phyloP scores from a whole-genome alignment of 2,797 vertebrate species.

The Salmo trutta region DNA sequence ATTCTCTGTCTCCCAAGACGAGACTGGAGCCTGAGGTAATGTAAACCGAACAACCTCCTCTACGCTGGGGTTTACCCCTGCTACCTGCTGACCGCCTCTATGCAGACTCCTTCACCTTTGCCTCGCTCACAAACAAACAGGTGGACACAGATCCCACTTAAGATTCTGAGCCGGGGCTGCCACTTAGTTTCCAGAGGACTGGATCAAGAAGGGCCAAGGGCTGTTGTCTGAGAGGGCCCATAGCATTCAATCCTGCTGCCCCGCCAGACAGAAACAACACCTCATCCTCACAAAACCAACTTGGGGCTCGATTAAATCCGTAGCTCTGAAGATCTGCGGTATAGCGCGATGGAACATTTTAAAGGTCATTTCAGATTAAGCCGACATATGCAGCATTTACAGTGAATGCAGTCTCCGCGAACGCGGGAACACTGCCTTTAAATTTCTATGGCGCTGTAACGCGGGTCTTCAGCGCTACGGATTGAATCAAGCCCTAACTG shows the following conservation, averaged over 20 bases:
- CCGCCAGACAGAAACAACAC: slow-evolving; percentile 43
- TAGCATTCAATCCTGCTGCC: slow-evolving; percentile 9
- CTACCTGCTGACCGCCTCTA: not conserved
- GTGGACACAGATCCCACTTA: not conserved
- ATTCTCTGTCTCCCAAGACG: not conserved
- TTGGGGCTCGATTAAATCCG: no score
- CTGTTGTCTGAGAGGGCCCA: slow-evolving; percentile 22
- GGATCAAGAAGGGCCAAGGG: slow-evolving; percentile 64
- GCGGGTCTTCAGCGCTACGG: no score
- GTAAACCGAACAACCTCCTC: not conserved
- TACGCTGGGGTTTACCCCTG: not conserved
- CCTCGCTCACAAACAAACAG: not conserved
- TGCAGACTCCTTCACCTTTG: not conserved
- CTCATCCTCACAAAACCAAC: not conserved
- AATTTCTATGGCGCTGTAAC: no score
- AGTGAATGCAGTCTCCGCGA: no score
- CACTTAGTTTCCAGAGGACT: slow-evolving; percentile 51
- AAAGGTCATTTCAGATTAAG: no score
- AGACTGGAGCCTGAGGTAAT: not conserved
- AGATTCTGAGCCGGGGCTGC: slow-evolving; percentile 23
- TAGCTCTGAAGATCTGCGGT: no score
- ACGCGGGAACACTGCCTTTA: no score
- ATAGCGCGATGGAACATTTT: no score
- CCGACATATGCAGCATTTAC: no score
- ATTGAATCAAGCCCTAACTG: no score